Base-by-base conservation (phyloP, 2,797 vertebrate species). In the Huso huso region DNA sequence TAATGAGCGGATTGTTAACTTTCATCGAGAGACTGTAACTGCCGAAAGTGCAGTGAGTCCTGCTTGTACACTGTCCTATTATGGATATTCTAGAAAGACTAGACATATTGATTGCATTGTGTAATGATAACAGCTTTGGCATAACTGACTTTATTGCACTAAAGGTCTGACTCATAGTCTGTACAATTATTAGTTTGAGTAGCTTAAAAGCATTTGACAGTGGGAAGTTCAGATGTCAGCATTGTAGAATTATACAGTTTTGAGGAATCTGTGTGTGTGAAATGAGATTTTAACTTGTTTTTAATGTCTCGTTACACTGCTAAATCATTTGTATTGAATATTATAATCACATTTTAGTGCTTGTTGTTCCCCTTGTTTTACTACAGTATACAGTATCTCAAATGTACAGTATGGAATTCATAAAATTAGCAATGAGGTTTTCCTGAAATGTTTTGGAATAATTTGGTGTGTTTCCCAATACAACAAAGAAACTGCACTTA, bases 1-100 rank as follows among this genome's bases (percentile, higher is more conserved):
- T 77, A 81, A 78, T 74, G 66, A 79, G 75, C 71, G 73, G 55
- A 65, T 69, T 74, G 73, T 71, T 76, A 70, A 74, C 75, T 6
- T 70, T 73, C 63, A 67, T 60, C 67, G 68, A 69, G 49, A 48
- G 71, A 69, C 68, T 61, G 67, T 70, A 68, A 69, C 51, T 10
- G 69, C 13, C 13, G 9, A 15, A n/a, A 50, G 51, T 12, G 37
- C 57, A 9, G 63, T 8, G 12, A 55, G 55, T 62, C n/a, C 58
- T 70, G 52, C n/a, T 55, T 64, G 48, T 59, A 10, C 60, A 10
- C 66, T 48, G 62, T 23, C 66, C 51, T 51, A 59, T 68, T 63
- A 58, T 2, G 49, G 63, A 53, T 49, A 51, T 50, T 70, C 66
- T 61, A 71, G 7, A 65, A 68, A 67, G 51, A 66, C 62, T 37